Evolutionary conservation across 1,140 invertebrate species (phyloP).

Genomic region (Venustaconcha ellipsiformis): DNA sequence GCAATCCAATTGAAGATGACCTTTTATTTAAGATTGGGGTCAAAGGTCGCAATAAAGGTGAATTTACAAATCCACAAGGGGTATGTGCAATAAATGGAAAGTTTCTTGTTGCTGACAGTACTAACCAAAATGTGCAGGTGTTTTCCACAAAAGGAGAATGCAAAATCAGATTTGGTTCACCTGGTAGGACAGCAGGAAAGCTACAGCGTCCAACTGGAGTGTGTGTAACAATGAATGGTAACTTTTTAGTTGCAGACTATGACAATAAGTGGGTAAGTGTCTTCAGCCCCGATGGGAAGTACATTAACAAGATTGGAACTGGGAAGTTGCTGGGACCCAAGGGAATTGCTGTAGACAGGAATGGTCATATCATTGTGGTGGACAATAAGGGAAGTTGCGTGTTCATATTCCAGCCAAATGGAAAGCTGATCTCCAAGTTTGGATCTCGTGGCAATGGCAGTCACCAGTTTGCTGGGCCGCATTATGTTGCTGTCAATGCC

Average conservation of each 20-base stretch:
- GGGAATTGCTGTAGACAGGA: slow-evolving; percentile 71
- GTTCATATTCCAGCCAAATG: slow-evolving; percentile 73
- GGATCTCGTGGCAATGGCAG: slow-evolving; percentile 67
- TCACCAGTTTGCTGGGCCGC: slow-evolving; percentile 74
- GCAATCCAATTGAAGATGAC: slow-evolving; percentile 71
- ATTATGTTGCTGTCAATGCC: slow-evolving; percentile 73
- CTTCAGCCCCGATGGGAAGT: slow-evolving; percentile 73
- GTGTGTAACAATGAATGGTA: slow-evolving; percentile 70
- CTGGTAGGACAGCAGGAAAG: slow-evolving; percentile 72
- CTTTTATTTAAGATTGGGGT: slow-evolving; percentile 67
- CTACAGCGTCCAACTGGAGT: slow-evolving; percentile 74
- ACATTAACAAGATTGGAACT: slow-evolving; percentile 72
- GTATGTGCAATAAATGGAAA: slow-evolving; percentile 66
- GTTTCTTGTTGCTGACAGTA: slow-evolving; percentile 74
- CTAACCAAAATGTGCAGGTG: slow-evolving; percentile 74
- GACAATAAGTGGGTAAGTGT: slow-evolving; percentile 75
- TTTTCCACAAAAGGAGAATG: slow-evolving; percentile 64
- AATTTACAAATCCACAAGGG: slow-evolving; percentile 76
- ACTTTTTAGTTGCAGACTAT: slow-evolving; percentile 75
- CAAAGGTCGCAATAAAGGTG: slow-evolving; percentile 72
- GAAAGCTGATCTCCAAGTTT: slow-evolving; percentile 68
- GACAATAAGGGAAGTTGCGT: slow-evolving; percentile 75
- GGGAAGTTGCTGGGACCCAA: slow-evolving; percentile 74
- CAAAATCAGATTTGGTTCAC: slow-evolving; percentile 69
- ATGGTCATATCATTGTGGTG: slow-evolving; percentile 74